Conservation (phyloP, 2,888 invertebrate species). For the Thecocarcelia acutangulata region DNA sequence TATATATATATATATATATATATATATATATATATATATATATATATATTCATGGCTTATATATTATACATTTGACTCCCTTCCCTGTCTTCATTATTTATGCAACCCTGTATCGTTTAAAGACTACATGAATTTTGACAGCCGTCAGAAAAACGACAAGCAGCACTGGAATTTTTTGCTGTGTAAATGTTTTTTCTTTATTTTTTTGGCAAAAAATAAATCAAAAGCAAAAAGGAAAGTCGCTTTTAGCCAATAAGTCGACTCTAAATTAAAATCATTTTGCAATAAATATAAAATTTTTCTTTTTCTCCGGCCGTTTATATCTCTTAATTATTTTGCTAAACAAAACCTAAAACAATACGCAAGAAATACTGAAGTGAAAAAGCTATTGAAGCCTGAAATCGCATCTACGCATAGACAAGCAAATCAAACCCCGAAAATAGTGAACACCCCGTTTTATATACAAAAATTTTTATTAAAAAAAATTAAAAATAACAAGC, state of each 20-base stretch:
- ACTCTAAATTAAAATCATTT: slow-evolving; percentile 3
- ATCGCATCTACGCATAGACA: slow-evolving; percentile 46
- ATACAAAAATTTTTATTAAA: slow-evolving; percentile 23
- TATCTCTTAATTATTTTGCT: not conserved
- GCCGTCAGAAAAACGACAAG: slow-evolving; percentile 48
- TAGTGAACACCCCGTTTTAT: slow-evolving; percentile 51
- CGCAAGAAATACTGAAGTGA: not conserved
- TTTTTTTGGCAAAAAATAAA: slow-evolving; percentile 60
- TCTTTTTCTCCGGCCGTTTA: not conserved
- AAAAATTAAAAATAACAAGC: slow-evolving; percentile 29
- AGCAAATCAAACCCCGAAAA: slow-evolving; percentile 31
- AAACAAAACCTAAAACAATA: slow-evolving; percentile 6
- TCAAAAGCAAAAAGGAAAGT: slow-evolving; percentile 54
- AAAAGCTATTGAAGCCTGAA: slow-evolving; percentile 34
- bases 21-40: too few relatives aligned
- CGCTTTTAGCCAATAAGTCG: slow-evolving; percentile 1
- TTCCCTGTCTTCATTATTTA: not conserved
- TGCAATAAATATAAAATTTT: slow-evolving; percentile 23
- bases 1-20: too few relatives aligned
- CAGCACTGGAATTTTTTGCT: slow-evolving; percentile 61
- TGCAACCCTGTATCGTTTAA: slow-evolving; percentile 38
- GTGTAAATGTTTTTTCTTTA: slow-evolving; percentile 65
- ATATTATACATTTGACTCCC: too few relatives aligned
- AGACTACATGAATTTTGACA: slow-evolving; percentile 10
- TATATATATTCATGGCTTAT: too few relatives aligned